These are phyloP conservation scores for Enchytraeus crypticus DNA, from an alignment of 2,888 invertebrate genomes.

Conservation along the genomic window DNA sequence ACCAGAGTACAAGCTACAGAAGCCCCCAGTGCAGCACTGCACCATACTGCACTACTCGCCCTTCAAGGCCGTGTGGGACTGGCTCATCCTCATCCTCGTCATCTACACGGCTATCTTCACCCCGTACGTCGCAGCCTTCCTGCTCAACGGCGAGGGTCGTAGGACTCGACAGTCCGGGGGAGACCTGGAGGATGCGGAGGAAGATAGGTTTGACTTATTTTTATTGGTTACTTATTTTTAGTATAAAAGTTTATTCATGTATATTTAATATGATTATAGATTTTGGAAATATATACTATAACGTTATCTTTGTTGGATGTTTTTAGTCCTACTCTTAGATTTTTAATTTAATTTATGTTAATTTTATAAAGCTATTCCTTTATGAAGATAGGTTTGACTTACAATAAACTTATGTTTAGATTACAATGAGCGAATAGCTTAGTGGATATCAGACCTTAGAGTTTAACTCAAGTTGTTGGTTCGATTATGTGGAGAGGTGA, in stretches of 20 bases:
- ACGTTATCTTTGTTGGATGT: too few species aligned
- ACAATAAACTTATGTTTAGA: too few species aligned
- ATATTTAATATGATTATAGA: not conserved
- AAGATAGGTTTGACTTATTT: conserved; percentile 51
- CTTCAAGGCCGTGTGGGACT: conserved; percentile 98
- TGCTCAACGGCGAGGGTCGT: conserved; percentile 67
- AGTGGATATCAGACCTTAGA: too few species aligned
- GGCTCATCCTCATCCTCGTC: conserved; percentile 87
- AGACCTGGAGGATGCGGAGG: not conserved
- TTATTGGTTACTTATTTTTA: not conserved
- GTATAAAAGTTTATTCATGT: not conserved
- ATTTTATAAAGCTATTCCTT: too few species aligned
- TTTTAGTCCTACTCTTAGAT: too few species aligned
- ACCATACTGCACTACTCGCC: conserved; percentile 97
- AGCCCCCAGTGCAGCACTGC: conserved; percentile 88
- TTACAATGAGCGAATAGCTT: too few species aligned
- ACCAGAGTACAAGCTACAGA: conserved; percentile 91
- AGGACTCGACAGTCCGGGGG: not conserved
- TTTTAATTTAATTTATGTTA: too few species aligned
- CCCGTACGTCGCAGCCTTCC: conserved; percentile 95
- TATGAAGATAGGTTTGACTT: too few species aligned
- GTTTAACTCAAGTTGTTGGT: too few species aligned
- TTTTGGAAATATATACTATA: too few species aligned
- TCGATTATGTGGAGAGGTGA: too few species aligned
- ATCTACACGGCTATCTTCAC: conserved; percentile 99